Evolutionary conservation across 1,140 invertebrate species (phyloP).

Genomic region (Tetraneura akinire): DNA sequence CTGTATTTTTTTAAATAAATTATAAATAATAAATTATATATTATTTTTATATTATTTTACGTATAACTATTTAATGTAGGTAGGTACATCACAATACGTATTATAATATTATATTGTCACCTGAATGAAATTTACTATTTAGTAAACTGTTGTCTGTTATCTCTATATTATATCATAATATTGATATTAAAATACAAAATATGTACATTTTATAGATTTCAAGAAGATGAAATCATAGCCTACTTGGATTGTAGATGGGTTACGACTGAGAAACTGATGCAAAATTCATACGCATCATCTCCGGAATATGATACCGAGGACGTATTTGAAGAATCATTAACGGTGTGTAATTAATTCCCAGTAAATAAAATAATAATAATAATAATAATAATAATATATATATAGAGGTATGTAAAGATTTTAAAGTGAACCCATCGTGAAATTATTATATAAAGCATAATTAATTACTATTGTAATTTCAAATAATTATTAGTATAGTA

Average conservation of each 20-base stretch:
- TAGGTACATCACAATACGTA: no score
- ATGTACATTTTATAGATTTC: constrained; percentile 30
- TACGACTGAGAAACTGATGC: constrained; percentile 37
- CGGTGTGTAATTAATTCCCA: background rate
- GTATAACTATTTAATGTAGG: background rate
- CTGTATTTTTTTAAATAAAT: background rate
- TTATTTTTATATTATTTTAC: background rate
- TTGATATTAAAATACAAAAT: no score
- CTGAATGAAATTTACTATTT: no score
- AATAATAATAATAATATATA: background rate
- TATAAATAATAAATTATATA: background rate
- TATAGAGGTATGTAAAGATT: background rate
- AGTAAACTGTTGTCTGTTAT: no score
- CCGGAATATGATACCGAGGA: constrained; percentile 23
- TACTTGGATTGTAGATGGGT: constrained; percentile 47
- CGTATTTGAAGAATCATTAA: constrained; percentile 41
- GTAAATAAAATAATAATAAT: background rate
- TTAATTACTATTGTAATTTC: background rate
- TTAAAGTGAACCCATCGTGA: no score
- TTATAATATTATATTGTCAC: no score
- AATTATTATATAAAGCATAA: background rate
- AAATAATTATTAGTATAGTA: background rate
- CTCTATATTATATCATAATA: background rate
- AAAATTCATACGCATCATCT: constrained; percentile 43
- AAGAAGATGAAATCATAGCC: constrained; percentile 36